Conservation (phyloP, 2,888 invertebrate genomes). For the Sphecodes monilicornis region DNA sequence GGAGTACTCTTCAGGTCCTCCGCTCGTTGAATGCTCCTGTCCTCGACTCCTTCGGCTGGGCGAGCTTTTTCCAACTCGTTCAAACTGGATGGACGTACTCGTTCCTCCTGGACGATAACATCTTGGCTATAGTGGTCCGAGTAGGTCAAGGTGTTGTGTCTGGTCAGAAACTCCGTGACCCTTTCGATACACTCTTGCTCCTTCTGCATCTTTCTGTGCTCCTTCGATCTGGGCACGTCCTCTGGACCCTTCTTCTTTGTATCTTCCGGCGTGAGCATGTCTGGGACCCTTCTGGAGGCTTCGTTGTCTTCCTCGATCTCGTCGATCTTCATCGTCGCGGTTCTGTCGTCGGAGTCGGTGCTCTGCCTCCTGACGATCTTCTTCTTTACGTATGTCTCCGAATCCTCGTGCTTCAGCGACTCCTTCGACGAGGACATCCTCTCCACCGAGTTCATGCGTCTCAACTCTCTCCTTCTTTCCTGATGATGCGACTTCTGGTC, state of each 20-base stretch:
- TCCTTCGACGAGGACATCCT: conserved; percentile 46
- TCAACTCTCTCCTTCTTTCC: conserved; percentile 38
- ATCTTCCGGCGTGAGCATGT: conserved; percentile 14
- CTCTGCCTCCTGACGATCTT: conserved; percentile 40
- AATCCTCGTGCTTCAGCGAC: conserved; percentile 29
- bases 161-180: conserved; percentile 71
- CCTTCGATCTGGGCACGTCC: conserved; percentile 48
- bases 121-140: background rate
- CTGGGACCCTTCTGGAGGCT: background rate
- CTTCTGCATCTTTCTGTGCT: conserved; percentile 70
- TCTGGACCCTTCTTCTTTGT: conserved; percentile 14
- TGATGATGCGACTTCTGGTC: background rate
- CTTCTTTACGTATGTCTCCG: conserved; percentile 45
- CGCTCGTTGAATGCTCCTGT: background rate
- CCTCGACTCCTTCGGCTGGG: background rate
- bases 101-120: conserved; percentile 32
- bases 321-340: conserved; percentile 13
- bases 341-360: conserved; percentile 3
- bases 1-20: conserved; percentile 16
- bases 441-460: conserved; percentile 48
- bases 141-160: conserved; percentile 63
- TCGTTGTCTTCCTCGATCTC: conserved; percentile 19
- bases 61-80: background rate
- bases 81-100: conserved; percentile 49
- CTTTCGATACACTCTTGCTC: conserved; percentile 82